These are phyloP conservation scores for Synergus itoensis DNA, from an alignment of 2,888 invertebrate genomes.

Conservation along the genomic window DNA sequence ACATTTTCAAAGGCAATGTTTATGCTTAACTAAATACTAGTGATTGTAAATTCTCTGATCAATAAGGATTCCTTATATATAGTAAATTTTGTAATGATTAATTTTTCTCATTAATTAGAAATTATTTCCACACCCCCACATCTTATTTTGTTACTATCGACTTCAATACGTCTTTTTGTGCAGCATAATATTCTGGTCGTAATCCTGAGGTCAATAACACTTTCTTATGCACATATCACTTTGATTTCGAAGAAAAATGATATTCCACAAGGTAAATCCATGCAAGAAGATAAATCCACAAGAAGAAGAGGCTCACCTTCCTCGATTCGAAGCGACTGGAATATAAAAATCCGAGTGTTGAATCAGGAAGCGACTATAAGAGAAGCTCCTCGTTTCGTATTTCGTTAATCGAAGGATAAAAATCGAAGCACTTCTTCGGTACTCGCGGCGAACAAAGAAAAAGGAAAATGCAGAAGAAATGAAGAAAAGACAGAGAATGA, in stretches of 20 bases:
- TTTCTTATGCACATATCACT: not conserved
- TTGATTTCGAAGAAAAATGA: not conserved
- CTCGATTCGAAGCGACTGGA: slow-evolving; percentile 15
- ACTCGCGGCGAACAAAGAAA: slow-evolving; percentile 21
- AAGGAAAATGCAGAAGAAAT: not conserved
- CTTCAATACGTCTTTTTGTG: not conserved
- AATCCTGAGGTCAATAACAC: not conserved
- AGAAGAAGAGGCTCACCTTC: slow-evolving; percentile 17
- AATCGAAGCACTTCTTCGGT: slow-evolving; percentile 46
- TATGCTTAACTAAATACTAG: too few relatives aligned
- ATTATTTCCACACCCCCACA: not conserved
- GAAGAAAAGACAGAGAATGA: slow-evolving; percentile 10
- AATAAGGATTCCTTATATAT: too few relatives aligned
- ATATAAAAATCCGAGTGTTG: slow-evolving; percentile 23
- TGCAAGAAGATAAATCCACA: not conserved
- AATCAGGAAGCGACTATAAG: not conserved
- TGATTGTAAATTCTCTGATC: too few relatives aligned
- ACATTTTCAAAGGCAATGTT: too few relatives aligned
- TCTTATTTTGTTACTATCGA: not conserved
- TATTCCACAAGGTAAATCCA: not conserved
- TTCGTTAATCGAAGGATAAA: slow-evolving; percentile 8
- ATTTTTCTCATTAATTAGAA: too few relatives aligned
- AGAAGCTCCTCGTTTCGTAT: slow-evolving; percentile 3
- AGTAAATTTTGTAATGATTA: too few relatives aligned
- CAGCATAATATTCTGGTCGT: not conserved